Evolutionary conservation across 2,888 invertebrate species (phyloP).

Genomic region (Caenorhabditis doughertyi): DNA sequence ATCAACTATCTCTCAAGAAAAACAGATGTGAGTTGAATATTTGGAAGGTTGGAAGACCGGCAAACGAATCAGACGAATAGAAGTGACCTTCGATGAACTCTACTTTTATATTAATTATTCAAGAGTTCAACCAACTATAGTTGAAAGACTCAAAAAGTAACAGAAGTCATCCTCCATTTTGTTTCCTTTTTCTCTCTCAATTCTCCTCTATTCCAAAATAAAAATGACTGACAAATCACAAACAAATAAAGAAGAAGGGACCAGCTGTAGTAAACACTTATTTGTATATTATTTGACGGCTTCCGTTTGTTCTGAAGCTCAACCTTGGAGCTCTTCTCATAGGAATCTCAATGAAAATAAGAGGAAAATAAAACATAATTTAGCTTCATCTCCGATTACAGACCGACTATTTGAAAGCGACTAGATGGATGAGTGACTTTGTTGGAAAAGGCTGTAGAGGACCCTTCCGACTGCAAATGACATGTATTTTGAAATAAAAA

Average conservation of each 20-base stretch:
- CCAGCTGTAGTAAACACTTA: constrained; percentile 46
- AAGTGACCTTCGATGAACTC: constrained; percentile 27
- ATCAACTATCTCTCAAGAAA: not conserved
- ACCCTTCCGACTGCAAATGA: constrained; percentile 36
- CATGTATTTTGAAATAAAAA: constrained; percentile 32
- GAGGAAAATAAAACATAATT: constrained; percentile 15
- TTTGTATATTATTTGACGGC: constrained; percentile 52
- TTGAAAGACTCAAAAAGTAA: constrained; percentile 24
- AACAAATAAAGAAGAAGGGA: constrained; percentile 29
- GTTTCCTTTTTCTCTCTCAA: constrained; percentile 3
- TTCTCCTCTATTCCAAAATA: constrained; percentile 15
- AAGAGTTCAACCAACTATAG: constrained; percentile 42
- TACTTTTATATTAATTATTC: constrained; percentile 29
- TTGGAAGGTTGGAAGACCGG: not conserved
- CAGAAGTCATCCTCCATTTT: not conserved
- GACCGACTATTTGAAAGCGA: constrained; percentile 1
- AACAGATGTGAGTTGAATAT: constrained; percentile 5
- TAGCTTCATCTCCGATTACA: constrained; percentile 30
- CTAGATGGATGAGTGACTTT: constrained; percentile 26
- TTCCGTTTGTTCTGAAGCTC: constrained; percentile 16
- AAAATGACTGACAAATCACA: constrained; percentile 41
- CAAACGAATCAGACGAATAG: constrained; percentile 6
- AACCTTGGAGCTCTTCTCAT: not conserved
- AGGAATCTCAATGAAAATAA: constrained; percentile 1
- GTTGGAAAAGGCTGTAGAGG: constrained; percentile 16